Evolutionary conservation across 2,888 invertebrate genomes (phyloP).

Genomic region (Sinopyrophorus schimmeli): DNA sequence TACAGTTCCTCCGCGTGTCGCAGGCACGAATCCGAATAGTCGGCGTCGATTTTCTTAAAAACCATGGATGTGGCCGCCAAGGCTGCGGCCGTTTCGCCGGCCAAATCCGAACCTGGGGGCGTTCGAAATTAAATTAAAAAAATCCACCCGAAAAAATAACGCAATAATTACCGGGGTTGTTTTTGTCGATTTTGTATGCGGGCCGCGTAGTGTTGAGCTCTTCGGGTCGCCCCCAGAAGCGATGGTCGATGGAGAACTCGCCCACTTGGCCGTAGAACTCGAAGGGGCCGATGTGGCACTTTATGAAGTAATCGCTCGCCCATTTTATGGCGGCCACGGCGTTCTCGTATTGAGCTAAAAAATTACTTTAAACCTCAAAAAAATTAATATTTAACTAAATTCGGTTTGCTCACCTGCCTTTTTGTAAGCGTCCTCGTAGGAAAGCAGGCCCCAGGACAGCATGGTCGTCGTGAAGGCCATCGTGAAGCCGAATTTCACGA

Average conservation of each 20-base stretch:
- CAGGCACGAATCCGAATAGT: slow-evolving; percentile 54
- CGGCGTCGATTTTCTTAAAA: slow-evolving; percentile 53
- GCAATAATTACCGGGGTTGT: slow-evolving; percentile 56
- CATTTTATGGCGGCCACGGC: slow-evolving; percentile 58
- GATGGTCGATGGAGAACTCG: slow-evolving; percentile 61
- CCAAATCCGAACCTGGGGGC: slow-evolving; percentile 60
- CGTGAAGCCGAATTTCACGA: slow-evolving; percentile 62
- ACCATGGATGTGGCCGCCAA: slow-evolving; percentile 60
- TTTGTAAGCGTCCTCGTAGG: slow-evolving; percentile 57
- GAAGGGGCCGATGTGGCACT: slow-evolving; percentile 58
- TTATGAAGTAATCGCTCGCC: slow-evolving; percentile 65
- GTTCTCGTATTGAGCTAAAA: slow-evolving; percentile 54
- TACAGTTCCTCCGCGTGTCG: slow-evolving; percentile 59
- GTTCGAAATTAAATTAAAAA: background rate
- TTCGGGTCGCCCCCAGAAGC: slow-evolving; percentile 66
- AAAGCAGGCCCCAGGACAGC: slow-evolving; percentile 59
- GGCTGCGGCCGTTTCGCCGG: slow-evolving; percentile 63
- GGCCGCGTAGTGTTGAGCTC: slow-evolving; percentile 62
- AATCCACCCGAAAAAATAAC: background rate
- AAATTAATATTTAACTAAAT: slow-evolving; percentile 1
- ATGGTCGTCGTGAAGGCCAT: slow-evolving; percentile 61
- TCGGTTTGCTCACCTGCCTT: slow-evolving; percentile 52
- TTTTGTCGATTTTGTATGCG: slow-evolving; percentile 60
- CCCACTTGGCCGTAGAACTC: slow-evolving; percentile 63
- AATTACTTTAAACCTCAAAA: background rate